phyloP scores from a whole-genome alignment of 2,888 invertebrate genomes.

The Fragum whitleyi region DNA sequence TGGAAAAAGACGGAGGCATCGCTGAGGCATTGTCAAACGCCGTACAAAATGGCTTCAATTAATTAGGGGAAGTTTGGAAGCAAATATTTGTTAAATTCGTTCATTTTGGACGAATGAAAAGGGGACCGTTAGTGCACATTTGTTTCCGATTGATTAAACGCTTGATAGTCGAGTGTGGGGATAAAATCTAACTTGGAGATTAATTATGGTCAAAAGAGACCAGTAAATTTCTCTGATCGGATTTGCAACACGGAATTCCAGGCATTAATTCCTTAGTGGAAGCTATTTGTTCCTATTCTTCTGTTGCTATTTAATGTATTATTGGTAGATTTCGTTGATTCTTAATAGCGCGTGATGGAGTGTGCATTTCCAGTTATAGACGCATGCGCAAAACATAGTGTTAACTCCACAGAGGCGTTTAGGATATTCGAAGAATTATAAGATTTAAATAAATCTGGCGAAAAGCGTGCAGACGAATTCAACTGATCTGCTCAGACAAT shows the following conservation, averaged over 20 bases:
- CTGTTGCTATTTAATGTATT: conserved; percentile 29
- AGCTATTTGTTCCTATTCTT: conserved; percentile 17
- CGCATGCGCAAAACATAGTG: conserved; percentile 6
- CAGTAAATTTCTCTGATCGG: conserved; percentile 34
- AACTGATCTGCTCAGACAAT: no score
- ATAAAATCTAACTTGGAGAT: conserved; percentile 36
- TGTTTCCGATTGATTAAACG: conserved; percentile 61
- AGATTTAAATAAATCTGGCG: neutral
- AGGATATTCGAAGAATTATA: neutral
- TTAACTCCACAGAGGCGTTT: neutral
- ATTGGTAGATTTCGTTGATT: conserved; percentile 33
- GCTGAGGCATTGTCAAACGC: conserved; percentile 47
- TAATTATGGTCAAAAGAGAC: conserved; percentile 61
- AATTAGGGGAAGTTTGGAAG: conserved; percentile 62
- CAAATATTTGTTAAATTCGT: conserved; percentile 69
- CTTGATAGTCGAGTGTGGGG: conserved; percentile 51
- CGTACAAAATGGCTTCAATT: conserved; percentile 63
- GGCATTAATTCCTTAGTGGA: conserved; percentile 5
- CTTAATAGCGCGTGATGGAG: conserved; percentile 6
- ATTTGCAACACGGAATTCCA: conserved; percentile 29
- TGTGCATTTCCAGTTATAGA: neutral
- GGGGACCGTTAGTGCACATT: conserved; percentile 48
- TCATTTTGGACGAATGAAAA: conserved; percentile 53
- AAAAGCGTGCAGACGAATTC: neutral
- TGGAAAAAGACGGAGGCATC: conserved; percentile 53